Evolutionary conservation across 2,888 invertebrate species (phyloP), one percentile per base, ranked within the genome.

Genomic region (Lasioglossum oenotherae): DNA sequence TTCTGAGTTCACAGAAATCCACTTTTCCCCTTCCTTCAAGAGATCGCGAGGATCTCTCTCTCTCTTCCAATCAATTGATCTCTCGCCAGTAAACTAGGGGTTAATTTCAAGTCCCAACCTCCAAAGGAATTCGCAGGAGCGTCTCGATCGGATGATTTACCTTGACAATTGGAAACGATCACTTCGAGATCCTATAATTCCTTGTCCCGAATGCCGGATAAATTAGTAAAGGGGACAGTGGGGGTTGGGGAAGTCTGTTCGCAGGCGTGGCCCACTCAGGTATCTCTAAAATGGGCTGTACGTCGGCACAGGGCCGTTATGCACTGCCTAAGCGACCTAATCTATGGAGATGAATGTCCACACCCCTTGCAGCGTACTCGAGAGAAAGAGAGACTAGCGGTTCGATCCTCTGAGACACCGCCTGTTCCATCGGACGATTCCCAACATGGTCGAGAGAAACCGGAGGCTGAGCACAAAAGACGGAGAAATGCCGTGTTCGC

Each of bases 181-280:
- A 35, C 74, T 31, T 8, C 14, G 31, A 49, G 23, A 74, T 64
- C 64, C 67, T 57, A 72, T 57, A 72, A 86, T 81, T 75, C 69
- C 31, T 71, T 5, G 71, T 16, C 38, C 16, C 69, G 69, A 38
- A 49, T 23, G 74, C 10, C 46, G 23, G 74, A 49, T 35, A 74
- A 60, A 82, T 38, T 41, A n/a, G 41, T 12, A 5, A 71, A 14
- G n/a, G 38, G 8, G 12, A 23, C 67, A 53, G 57, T 38, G n/a
- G 60, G 80, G 60, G 71, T 44, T 27, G 38, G 38, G n/a, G 85
- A 16, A 57, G 82, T 74, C 78, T 35, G 69, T 19, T 79, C 77
- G 82, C 91, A 93, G 92, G 92, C 92, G 92, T 92, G 91, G 92
- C 81, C 35, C 84, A 14, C 88, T 81, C 91, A 92, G 93, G 91